Base-by-base conservation (phyloP, 37 sponge, comb jelly and placozoan genomes). In the Oopsacas minuta region DNA sequence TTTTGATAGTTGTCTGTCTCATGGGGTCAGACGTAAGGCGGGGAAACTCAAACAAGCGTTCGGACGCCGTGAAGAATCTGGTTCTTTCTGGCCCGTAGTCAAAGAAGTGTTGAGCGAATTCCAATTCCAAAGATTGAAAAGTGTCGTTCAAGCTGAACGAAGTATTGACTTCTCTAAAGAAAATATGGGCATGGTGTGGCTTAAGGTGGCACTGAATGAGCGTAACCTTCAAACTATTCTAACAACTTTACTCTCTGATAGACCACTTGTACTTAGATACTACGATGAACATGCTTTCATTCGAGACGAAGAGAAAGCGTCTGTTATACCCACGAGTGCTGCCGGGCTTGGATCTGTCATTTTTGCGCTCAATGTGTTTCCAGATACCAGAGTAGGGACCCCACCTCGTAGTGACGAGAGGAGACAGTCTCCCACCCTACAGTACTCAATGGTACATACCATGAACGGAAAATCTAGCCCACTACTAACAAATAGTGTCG, bases 301-400 rank as follows among this genome's bases (percentile, higher is more conserved):
- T n/a, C 52, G 91, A 82, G 91, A 95, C 51, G 85, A 88, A 36
- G 96, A 95, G 82, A 36, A 90, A 0, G 52, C 88, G 12, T 87
- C 86, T 37, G 91, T 91, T 83, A 87, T 95, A 0, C 93, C 96
- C 1, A 69, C 85, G 36, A 95, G 92, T 91, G 96, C 96, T 36
- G 93, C 93, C 51, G 96, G 96, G 1, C 75, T 61, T 3, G 30
- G 5, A 10, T 61, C 75, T 25, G 75, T 61, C 1, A 61, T 61
- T n/a, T 61, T 61, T 34, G 75, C 75, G 5, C 75, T 61, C 28
- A 61, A n/a, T 32, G 75, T 61, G 7, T 25, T 25, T n/a, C 1
- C 22, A 10, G 22, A n/a, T 34, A 32, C 75, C 17, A 61, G 75
- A n/a, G 30, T 5, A 5, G 30, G 30, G 3, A 7, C 75, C 28